phyloP scores from a whole-genome alignment of 2,113 vertebrate species.

The Paradoxurus hermaphroditus region DNA sequence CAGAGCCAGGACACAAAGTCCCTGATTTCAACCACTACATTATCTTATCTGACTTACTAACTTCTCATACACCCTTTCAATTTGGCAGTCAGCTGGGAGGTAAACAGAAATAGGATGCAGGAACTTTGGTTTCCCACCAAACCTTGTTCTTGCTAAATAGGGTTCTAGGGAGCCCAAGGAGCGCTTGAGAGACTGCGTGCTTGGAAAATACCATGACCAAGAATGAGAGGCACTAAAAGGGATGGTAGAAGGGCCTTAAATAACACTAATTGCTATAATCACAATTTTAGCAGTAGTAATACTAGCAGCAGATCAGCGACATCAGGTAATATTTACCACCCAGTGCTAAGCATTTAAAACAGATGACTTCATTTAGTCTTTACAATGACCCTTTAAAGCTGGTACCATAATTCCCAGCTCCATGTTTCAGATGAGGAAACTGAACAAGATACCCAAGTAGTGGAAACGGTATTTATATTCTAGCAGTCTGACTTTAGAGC shows the following conservation, averaged over 20 bases:
- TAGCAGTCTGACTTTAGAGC: neutral
- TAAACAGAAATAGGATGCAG: neutral
- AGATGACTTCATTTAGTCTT: neutral
- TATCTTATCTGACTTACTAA: neutral
- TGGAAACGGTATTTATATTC: neutral
- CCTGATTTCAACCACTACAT: neutral
- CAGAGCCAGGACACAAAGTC: neutral
- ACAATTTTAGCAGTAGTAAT: neutral
- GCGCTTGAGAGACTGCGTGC: neutral
- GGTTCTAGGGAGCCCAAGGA: neutral
- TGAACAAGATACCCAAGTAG: neutral
- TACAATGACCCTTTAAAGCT: neutral
- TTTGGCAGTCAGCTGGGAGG: neutral
- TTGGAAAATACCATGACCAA: neutral
- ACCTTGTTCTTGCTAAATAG: neutral
- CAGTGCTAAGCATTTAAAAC: neutral
- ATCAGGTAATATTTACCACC: neutral
- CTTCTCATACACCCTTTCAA: neutral
- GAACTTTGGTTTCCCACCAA: neutral
- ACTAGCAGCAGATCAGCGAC: neutral
- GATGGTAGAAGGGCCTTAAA: neutral
- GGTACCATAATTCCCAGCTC: neutral
- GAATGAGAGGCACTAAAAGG: neutral
- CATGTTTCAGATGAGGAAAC: neutral
- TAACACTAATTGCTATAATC: neutral